These are phyloP conservation scores for Hydrozoanthus tunicans DNA, from an alignment of 64 coral and sea anemone species.

Conservation along the genomic window DNA sequence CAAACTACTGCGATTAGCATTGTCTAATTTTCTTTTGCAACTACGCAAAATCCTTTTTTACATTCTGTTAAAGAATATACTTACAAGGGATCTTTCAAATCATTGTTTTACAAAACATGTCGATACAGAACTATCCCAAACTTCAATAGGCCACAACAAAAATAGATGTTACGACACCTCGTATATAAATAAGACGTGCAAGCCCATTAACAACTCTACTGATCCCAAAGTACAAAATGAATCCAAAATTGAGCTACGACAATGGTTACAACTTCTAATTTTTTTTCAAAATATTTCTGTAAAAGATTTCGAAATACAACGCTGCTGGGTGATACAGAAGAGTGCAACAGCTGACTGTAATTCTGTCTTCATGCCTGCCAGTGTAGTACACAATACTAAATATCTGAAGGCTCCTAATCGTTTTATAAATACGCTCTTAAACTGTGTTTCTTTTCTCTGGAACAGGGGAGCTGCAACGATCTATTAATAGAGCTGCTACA, in stretches of 20 bases:
- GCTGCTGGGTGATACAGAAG: background rate
- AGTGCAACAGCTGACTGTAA: constrained; percentile 28
- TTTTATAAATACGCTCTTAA: background rate
- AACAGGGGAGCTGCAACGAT: background rate
- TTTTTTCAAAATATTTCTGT: background rate
- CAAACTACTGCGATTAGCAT: no score
- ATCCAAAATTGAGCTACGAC: background rate
- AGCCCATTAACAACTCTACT: background rate
- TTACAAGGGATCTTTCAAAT: background rate
- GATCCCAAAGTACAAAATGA: background rate
- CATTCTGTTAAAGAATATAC: no score
- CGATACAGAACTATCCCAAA: constrained; percentile 19
- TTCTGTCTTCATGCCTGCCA: no score
- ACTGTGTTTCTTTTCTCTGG: constrained; percentile 1
- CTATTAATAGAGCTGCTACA: constrained; percentile 7
- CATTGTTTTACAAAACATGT: background rate
- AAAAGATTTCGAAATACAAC: no score
- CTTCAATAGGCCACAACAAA: background rate
- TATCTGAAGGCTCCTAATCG: background rate
- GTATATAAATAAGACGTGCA: background rate
- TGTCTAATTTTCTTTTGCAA: no score
- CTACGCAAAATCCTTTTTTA: no score
- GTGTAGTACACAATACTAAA: background rate
- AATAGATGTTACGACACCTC: background rate
- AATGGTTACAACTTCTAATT: background rate